Evolutionary conservation across 2,888 invertebrate genomes (phyloP), one percentile per base, ranked within the genome.

Genomic region (Xiphydria camelus): DNA sequence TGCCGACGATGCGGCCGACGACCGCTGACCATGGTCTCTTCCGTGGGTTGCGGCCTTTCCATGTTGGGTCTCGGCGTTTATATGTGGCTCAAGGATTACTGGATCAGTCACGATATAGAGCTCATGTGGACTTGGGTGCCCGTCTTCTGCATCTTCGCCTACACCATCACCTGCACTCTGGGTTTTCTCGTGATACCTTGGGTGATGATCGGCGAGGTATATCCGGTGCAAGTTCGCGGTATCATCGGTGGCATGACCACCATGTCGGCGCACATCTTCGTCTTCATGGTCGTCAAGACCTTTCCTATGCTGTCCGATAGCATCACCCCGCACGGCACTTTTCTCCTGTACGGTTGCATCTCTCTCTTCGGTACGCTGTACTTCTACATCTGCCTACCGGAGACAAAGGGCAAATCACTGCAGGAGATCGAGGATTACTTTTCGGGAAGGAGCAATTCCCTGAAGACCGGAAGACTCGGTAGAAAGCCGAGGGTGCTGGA

Each of bases 121-220:
- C 76, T 77, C 0, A 65, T 68, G 12, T 69, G 77, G 59, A 79
- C 83, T 0, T 86, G 85, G 85, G 75, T 86, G 18, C 86, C 86
- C 0, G 79, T 85, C 0, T 71, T 79, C 26, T 80, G 81, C 55
- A 82, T 86, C 49, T 83, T 81, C 61, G 56, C 80, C 5, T 86
- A 85, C 69, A 83, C 80, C 4, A 76, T 84, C 22, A 78, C 80
- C 6, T 85, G 85, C 49, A 85, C 85, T 0, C 68, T 86, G 6
- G 86, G 86, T 6, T 86, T 84, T 59, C 73, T 86, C 36, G 84
- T 86, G 26, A 82, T 86, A 12, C 86, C 86, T 1, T 86, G 86
- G 86, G 81, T 86, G 6, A 86, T 86, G 86, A 86, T 86, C 43
- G 86, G 86, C n/a, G 86, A 86, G 68, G 83, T 86, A 18, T 86